Percentiles rank a stretch among this genome's conserved stretches.
Evolutionary conservation across 2,888 invertebrate species (phyloP).

Genomic region (Tenthredo amoena): DNA sequence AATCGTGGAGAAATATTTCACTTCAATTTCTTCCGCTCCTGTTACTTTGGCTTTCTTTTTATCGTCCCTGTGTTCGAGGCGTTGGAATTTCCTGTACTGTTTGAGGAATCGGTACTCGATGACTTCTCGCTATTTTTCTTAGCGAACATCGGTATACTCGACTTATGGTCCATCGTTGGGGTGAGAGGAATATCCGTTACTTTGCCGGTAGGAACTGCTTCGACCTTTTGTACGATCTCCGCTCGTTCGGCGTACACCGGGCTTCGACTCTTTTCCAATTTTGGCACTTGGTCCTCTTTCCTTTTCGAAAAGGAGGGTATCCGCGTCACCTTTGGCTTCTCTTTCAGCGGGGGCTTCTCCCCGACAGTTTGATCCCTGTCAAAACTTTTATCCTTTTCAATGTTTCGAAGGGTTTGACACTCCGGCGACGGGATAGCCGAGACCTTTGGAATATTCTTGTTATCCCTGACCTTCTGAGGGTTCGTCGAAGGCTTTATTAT

Average conservation of each 20-base stretch:
- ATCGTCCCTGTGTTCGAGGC: constrained; percentile 69
- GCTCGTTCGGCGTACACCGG: constrained; percentile 63
- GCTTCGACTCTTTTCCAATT: constrained; percentile 38
- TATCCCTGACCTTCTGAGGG: constrained; percentile 67
- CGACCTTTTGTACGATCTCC: constrained; percentile 67
- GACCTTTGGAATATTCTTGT: constrained; percentile 72
- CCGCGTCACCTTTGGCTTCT: constrained; percentile 71
- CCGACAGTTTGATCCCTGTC: constrained; percentile 31
- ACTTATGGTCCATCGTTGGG: constrained; percentile 60
- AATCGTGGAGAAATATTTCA: not conserved
- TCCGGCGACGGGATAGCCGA: constrained; percentile 73
- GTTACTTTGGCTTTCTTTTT: constrained; percentile 65
- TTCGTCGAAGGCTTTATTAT: constrained; percentile 73
- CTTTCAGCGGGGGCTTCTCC: constrained; percentile 68
- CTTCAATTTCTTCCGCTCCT: too few relatives aligned
- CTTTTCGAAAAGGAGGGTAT: constrained; percentile 70
- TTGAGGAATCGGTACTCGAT: constrained; percentile 61
- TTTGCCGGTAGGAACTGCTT: constrained; percentile 60
- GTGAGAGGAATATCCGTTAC: constrained; percentile 55
- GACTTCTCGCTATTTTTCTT: constrained; percentile 61
- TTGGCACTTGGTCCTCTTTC: constrained; percentile 60
- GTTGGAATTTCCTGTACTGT: constrained; percentile 63
- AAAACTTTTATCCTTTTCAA: constrained; percentile 63
- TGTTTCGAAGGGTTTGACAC: constrained; percentile 61
- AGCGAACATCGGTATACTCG: constrained; percentile 63